Conservation (phyloP, 2,888 invertebrate genomes). For the Himalopsyche tibetana region DNA sequence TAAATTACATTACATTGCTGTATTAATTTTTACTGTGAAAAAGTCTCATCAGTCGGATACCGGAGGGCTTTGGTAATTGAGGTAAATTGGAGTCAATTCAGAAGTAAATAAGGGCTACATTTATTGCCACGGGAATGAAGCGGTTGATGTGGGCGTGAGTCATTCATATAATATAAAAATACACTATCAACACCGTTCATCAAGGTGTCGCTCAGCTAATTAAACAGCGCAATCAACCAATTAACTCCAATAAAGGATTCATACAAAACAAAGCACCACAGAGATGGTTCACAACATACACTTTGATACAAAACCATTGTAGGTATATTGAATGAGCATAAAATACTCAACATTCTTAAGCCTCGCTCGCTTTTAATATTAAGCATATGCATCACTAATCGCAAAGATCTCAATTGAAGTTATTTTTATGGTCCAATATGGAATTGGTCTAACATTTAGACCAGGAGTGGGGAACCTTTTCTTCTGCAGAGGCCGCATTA, state of each 20-base stretch:
- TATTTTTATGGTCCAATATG: no score
- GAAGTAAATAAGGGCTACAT: slow-evolving; percentile 63
- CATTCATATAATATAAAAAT: slow-evolving; percentile 43
- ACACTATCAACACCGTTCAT: slow-evolving; percentile 29
- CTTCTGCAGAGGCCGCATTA: no score
- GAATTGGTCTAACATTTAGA: no score
- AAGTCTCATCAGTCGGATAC: slow-evolving; percentile 62
- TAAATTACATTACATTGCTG: slow-evolving; percentile 61
- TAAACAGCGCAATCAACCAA: slow-evolving; percentile 18
- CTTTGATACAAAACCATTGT: no score
- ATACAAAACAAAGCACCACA: background rate
- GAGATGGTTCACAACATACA: background rate
- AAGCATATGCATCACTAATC: no score
- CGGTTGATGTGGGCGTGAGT: slow-evolving; percentile 62
- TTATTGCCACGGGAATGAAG: slow-evolving; percentile 51
- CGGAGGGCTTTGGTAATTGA: slow-evolving; percentile 65
- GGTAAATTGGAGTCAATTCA: slow-evolving; percentile 65
- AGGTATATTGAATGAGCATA: no score
- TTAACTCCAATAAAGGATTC: slow-evolving; percentile 23
- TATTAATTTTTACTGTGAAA: slow-evolving; percentile 64
- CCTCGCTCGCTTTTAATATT: no score
- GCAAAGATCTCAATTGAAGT: no score
- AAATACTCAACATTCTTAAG: no score
- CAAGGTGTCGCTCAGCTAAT: background rate
- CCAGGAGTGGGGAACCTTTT: no score